These are phyloP conservation scores for Silurus lanzhouensis DNA, from an alignment of 2,797 vertebrate genomes.

Conservation along the genomic window DNA sequence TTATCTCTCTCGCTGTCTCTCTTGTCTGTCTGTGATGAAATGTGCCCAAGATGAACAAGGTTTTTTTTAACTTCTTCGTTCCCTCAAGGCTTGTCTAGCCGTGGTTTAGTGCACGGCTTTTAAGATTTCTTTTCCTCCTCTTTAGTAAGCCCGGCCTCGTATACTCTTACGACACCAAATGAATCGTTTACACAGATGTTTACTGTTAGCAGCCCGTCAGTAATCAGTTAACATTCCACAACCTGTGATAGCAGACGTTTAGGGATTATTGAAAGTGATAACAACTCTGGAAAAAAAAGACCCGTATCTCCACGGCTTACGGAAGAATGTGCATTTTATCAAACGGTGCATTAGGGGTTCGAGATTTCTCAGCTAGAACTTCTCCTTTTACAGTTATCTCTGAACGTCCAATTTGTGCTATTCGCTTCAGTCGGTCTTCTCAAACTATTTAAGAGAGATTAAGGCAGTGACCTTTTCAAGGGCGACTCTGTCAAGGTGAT, in stretches of 20 bases:
- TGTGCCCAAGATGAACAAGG: constrained; percentile 60
- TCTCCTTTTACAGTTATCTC: background rate
- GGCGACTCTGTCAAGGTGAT: background rate
- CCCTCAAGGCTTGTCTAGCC: background rate
- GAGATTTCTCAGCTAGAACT: background rate
- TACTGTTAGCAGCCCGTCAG: background rate
- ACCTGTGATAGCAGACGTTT: constrained; percentile 5
- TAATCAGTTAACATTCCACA: constrained; percentile 4
- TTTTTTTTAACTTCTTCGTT: constrained; percentile 15
- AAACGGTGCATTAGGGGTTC: background rate
- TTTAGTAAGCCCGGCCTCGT: background rate
- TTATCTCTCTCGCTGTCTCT: constrained; percentile 47
- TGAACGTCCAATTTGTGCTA: background rate
- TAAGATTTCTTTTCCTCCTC: background rate
- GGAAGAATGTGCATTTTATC: constrained; percentile 6
- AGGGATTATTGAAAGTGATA: constrained; percentile 4
- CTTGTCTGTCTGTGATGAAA: constrained; percentile 55
- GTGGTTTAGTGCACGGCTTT: constrained; percentile 20
- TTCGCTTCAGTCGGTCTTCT: background rate
- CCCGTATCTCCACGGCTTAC: background rate
- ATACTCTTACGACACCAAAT: background rate
- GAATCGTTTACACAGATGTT: constrained; percentile 24
- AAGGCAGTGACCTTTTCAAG: background rate
- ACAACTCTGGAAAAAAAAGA: background rate
- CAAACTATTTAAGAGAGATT: background rate